Evolutionary conservation across 2,888 invertebrate genomes (phyloP), one percentile per base, ranked within the genome.

Genomic region (Eupsilia transversa): DNA sequence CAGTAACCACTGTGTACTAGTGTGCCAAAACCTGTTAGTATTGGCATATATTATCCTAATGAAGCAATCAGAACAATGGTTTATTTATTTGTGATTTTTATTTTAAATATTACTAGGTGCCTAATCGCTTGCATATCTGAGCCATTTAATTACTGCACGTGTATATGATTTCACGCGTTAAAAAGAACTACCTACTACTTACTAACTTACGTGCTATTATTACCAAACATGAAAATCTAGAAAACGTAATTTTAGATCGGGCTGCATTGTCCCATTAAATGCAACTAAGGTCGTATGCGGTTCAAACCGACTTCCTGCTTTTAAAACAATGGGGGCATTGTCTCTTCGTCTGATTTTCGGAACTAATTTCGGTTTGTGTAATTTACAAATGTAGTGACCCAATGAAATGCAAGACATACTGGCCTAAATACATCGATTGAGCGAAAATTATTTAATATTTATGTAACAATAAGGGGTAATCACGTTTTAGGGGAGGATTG

Each of bases 311-410:
- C 87, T 89, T 90, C 86, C 88, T 85, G 87, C 67, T 79, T 86
- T 85, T 64, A 73, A 87, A 89, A 91, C 91, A 91, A 91, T 90
- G 88, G 79, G 81, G 75, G 80, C 85, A 90, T 92, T 91, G 89
- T 92, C 77, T 83, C 57, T 78, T 74, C 41, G 83, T 79, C 71
- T 81, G 84, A 79, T 85, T 90, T 87, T 86, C 64, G 78, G 87
- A 86, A 87, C 89, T 86, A 86, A 88, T 89, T 91, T 83, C 57
- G 75, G 84, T 86, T 86, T 84, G 77, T 79, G 84, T 79, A 83
- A 77, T 87, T 88, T 88, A 89, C 85, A 86, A 89, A 84, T 83
- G 70, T 79, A 72, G 61, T 74, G 78, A 83, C 80, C 83, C 74
- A 80, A 77, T 80, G 69, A 60, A 57, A 49, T 85, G 77, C 46